Evolutionary conservation across 2,888 invertebrate genomes (phyloP).

Genomic region (Pogonocherus hispidulus): DNA sequence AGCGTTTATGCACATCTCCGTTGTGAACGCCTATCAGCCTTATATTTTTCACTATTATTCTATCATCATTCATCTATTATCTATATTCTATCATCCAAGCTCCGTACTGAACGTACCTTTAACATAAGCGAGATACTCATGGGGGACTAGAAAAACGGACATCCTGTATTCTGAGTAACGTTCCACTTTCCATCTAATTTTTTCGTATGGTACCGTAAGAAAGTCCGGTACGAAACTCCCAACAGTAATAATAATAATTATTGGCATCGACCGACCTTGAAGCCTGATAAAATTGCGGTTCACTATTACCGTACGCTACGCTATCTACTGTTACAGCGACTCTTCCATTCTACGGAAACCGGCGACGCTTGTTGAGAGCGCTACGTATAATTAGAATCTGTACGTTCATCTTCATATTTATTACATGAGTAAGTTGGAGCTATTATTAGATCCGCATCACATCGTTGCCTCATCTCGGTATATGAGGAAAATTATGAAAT

Average conservation of each 20-base stretch:
- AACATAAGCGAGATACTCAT: too few relatives aligned
- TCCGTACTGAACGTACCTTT: too few relatives aligned
- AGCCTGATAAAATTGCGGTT: background rate
- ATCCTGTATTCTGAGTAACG: too few relatives aligned
- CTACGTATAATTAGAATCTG: conserved; percentile 19
- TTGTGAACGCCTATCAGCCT: too few relatives aligned
- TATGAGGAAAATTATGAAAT: background rate
- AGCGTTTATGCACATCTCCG: too few relatives aligned
- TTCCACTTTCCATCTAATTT: too few relatives aligned
- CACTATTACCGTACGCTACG: conserved; percentile 14
- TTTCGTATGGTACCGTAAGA: too few relatives aligned
- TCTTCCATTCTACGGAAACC: background rate
- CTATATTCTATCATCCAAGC: too few relatives aligned
- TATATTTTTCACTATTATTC: too few relatives aligned
- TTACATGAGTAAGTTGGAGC: conserved; percentile 42
- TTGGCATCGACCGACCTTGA: background rate
- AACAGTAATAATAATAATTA: background rate
- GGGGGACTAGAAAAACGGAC: too few relatives aligned
- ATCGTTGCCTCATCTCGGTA: background rate
- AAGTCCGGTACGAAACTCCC: too few relatives aligned
- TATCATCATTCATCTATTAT: too few relatives aligned
- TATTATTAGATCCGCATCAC: conserved; percentile 40
- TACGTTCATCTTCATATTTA: conserved; percentile 38
- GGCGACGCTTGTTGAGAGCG: background rate
- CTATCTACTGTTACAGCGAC: conserved; percentile 16